Conservation (phyloP, 2,113 vertebrate species). For the Scopus umbretta region DNA sequence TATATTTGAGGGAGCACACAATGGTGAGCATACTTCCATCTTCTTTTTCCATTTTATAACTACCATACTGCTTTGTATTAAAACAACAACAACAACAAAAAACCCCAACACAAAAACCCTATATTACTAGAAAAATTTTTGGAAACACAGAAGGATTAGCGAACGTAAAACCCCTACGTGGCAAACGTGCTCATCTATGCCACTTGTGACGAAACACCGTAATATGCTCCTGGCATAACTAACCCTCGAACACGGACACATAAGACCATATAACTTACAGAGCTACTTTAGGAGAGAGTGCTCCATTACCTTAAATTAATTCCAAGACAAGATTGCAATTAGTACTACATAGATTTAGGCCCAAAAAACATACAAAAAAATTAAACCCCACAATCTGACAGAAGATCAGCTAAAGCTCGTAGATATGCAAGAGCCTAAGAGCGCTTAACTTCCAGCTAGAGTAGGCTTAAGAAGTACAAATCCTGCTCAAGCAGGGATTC, state of each 20-base stretch:
- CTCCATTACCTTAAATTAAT: not conserved
- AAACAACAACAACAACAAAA: no score
- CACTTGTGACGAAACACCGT: rapidly evolving
- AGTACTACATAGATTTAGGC: not conserved
- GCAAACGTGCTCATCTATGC: not conserved
- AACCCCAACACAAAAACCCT: not conserved
- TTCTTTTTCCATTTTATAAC: not conserved
- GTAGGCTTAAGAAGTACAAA: not conserved
- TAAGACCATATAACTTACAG: no score
- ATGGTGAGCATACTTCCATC: not conserved
- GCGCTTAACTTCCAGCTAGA: not conserved
- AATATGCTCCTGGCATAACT: no score
- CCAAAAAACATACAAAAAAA: not conserved
- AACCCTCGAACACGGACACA: not conserved
- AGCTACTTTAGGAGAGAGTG: not conserved
- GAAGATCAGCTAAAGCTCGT: not conserved
- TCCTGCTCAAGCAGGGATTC: not conserved
- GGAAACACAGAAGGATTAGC: not conserved
- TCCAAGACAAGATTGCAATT: not conserved
- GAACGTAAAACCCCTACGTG: not conserved
- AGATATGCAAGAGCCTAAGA: not conserved
- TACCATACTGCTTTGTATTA: not conserved
- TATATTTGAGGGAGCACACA: no score
- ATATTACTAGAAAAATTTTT: not conserved
- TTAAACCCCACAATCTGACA: not conserved